A percentile compares a stretch with the other conserved stretches of the same genome.
These are phyloP conservation scores for Amazona guildingii DNA, from an alignment of 2,113 vertebrate species.

Conservation along the genomic window DNA sequence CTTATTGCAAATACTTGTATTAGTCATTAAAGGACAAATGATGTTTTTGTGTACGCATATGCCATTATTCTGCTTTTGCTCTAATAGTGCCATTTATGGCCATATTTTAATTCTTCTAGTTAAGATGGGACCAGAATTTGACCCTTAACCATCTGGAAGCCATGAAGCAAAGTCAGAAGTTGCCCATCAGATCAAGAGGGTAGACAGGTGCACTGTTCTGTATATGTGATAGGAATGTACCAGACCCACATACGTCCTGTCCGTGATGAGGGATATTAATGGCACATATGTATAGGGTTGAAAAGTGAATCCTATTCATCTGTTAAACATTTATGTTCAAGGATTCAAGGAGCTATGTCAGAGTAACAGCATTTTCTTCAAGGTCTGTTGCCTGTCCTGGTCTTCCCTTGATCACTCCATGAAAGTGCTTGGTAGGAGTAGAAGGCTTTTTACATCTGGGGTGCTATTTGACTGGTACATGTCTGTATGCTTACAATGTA, in stretches of 20 bases:
- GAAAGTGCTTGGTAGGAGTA: background rate
- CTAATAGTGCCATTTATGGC: background rate
- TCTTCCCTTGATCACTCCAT: background rate
- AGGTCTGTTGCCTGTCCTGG: background rate
- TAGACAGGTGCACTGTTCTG: background rate
- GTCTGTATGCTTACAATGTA: background rate
- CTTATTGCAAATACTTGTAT: slow-evolving; percentile 21
- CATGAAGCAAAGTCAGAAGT: background rate
- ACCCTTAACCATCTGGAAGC: background rate
- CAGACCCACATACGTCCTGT: background rate
- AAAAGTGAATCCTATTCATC: background rate
- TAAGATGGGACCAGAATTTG: background rate
- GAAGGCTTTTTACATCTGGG: background rate
- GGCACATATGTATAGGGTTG: fast-evolving
- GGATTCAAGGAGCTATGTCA: background rate
- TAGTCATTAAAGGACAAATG: slow-evolving; percentile 31
- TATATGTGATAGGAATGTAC: background rate
- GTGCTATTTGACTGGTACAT: background rate
- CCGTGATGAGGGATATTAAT: background rate
- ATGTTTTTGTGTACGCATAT: background rate
- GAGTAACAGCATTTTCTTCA: background rate
- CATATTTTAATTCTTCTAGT: background rate
- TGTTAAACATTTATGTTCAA: background rate
- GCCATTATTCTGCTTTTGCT: background rate
- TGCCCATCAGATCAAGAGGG: background rate